Conservation (phyloP, 2,888 invertebrate genomes). For the Mayetiola destructor region DNA sequence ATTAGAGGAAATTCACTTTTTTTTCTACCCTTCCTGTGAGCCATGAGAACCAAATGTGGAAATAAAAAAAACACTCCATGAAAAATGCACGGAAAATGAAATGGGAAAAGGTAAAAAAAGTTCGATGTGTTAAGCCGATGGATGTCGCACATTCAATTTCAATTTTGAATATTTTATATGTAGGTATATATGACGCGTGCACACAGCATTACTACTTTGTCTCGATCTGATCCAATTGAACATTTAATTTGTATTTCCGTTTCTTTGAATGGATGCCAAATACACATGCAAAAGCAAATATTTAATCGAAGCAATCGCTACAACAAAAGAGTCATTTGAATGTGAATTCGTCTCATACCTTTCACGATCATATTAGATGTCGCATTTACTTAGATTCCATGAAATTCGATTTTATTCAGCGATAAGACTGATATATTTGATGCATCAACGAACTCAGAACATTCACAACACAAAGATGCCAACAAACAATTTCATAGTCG, state of each 20-base stretch:
- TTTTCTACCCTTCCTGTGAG: no score
- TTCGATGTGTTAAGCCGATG: conserved; percentile 6
- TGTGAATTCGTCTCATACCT: background rate
- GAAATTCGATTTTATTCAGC: conserved; percentile 1
- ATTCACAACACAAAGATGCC: no score
- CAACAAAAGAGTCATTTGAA: no score
- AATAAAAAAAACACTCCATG: background rate
- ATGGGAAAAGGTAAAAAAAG: background rate
- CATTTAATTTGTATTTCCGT: conserved; percentile 10
- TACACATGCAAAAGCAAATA: background rate
- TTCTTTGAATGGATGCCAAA: conserved; percentile 2
- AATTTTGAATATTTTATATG: no score
- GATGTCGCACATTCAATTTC: no score
- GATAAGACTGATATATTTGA: conserved; percentile 10
- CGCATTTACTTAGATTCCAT: background rate
- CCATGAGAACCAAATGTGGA: no score
- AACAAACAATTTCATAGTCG: conserved; percentile 10
- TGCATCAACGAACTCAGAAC: background rate
- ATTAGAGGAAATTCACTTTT: background rate
- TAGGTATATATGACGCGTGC: background rate
- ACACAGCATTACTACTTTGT: background rate
- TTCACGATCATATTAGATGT: background rate
- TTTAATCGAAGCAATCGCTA: background rate
- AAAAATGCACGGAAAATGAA: conserved; percentile 1
- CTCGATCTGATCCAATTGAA: conserved; percentile 10